These are phyloP conservation scores for Phainopepla nitens DNA, from an alignment of 2,113 vertebrate genomes.

Conservation along the genomic window DNA sequence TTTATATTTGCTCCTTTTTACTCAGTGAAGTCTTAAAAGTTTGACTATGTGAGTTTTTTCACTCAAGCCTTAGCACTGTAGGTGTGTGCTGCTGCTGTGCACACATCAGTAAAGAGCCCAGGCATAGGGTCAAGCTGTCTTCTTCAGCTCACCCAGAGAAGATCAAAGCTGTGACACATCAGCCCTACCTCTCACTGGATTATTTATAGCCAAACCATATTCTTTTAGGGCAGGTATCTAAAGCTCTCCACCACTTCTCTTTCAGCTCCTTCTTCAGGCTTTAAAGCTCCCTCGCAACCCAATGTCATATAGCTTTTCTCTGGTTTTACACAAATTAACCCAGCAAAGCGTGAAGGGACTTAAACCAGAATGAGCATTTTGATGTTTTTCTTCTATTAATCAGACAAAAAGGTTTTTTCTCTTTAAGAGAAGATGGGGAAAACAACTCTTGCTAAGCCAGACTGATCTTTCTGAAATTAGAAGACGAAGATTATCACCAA, in stretches of 20 bases:
- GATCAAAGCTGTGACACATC: neutral
- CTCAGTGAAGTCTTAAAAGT: neutral
- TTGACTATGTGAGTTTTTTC: neutral
- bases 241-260: neutral
- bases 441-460: neutral
- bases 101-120: neutral
- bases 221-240: neutral
- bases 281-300: neutral
- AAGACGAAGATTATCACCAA: neutral
- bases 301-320: neutral
- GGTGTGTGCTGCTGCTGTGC: neutral
- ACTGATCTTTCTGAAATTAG: neutral
- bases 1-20: neutral
- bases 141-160: neutral
- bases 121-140: neutral
- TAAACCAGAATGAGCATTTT: neutral
- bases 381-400: neutral
- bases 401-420: neutral
- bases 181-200: neutral
- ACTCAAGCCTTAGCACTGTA: accelerated
- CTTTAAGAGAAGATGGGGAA: neutral
- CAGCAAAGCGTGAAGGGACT: neutral
- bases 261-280: neutral
- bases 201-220: neutral
- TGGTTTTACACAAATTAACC: neutral